These are phyloP conservation scores for Probosciger aterrimus DNA, from an alignment of 2,113 vertebrate genomes.

Conservation along the genomic window DNA sequence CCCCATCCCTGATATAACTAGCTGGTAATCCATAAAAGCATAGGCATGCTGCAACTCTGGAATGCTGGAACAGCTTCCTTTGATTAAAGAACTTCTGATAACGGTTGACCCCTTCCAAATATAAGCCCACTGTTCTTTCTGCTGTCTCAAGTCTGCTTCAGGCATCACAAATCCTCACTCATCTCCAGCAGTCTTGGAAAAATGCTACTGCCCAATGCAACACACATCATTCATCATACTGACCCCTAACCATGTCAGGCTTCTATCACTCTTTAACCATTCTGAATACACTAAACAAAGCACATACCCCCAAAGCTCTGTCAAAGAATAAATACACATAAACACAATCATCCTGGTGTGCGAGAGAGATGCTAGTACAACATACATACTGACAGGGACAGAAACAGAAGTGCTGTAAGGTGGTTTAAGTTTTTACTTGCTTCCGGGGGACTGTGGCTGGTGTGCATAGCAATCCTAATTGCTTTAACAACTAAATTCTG, in stretches of 20 bases:
- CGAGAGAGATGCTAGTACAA: not conserved
- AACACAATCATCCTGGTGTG: not conserved
- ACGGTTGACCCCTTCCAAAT: not conserved
- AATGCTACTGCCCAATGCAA: not conserved
- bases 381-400: not conserved
- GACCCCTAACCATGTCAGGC: not conserved
- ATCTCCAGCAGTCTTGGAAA: not conserved
- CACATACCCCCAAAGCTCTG: not conserved
- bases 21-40: not conserved
- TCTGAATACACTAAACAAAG: not conserved
- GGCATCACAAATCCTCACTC: not conserved
- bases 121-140: not conserved
- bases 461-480: not conserved
- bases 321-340: not conserved
- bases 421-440: not conserved
- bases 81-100: not conserved
- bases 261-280: not conserved
- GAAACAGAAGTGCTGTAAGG: not conserved
- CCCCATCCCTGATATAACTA: not conserved
- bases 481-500: conserved; percentile 14
- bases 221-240: not conserved
- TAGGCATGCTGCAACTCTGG: not conserved
- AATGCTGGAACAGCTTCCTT: not conserved
- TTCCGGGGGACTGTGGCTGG: not conserved
- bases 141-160: not conserved